Conservation (phyloP, 1,140 invertebrate genomes). For the Hyposmocoma kahamanoa region DNA sequence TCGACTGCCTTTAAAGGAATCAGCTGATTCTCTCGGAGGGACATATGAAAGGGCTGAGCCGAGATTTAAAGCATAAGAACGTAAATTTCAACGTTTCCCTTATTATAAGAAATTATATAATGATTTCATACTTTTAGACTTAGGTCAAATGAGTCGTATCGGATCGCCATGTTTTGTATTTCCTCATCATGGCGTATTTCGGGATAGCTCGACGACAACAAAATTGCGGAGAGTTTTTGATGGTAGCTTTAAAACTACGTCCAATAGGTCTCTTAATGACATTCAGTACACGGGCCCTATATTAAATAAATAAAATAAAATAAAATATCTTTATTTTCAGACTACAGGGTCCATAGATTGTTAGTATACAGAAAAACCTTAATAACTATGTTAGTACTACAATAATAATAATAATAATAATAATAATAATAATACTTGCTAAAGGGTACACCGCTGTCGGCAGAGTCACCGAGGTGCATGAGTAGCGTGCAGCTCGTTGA, state of each 20-base stretch:
- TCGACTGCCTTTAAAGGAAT: slow-evolving; percentile 1
- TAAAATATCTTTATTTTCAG: too few species aligned
- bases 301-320: too few species aligned
- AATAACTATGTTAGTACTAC: too few species aligned
- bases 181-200: slow-evolving; percentile 10
- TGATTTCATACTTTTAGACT: neutral
- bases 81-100: neutral
- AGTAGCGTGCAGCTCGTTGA: too few species aligned
- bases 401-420: too few species aligned
- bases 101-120: neutral
- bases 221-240: slow-evolving; percentile 11
- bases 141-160: slow-evolving; percentile 6
- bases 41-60: neutral
- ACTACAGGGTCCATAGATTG: too few species aligned
- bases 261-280: slow-evolving; percentile 31
- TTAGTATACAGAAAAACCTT: too few species aligned
- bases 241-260: neutral
- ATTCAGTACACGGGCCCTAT: slow-evolving; percentile 26
- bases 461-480: too few species aligned
- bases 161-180: neutral
- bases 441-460: too few species aligned
- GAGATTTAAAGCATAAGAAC: neutral
- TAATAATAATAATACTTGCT: too few species aligned
- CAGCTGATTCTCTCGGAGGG: slow-evolving; percentile 1
- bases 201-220: slow-evolving; percentile 6